Conservation (phyloP, 2,888 invertebrate species). For the Busseola fusca region DNA sequence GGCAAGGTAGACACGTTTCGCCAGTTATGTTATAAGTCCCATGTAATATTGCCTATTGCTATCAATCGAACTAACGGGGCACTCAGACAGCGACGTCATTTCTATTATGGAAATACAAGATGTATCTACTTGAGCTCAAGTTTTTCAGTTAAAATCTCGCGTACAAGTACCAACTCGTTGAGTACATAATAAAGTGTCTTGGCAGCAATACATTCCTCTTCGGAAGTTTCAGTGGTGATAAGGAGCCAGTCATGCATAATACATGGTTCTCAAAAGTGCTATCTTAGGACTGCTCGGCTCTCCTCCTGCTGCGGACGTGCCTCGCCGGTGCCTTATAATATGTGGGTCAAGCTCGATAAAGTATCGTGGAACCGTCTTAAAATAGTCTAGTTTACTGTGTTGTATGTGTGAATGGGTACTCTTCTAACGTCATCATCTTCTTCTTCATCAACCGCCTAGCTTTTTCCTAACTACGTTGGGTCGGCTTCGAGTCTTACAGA, state of each 20-base stretch:
- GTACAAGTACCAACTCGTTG: neutral
- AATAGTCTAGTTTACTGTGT: conserved; percentile 15
- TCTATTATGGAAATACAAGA: neutral
- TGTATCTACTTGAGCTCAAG: neutral
- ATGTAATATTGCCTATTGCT: neutral
- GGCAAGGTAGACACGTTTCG: neutral
- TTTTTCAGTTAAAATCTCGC: neutral
- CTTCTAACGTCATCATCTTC: too few species aligned
- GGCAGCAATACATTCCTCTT: neutral
- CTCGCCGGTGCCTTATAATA: conserved; percentile 19
- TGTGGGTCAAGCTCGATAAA: conserved; percentile 42
- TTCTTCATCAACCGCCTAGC: too few species aligned
- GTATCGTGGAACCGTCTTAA: neutral
- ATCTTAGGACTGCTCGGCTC: conserved; percentile 13
- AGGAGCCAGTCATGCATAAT: conserved; percentile 36
- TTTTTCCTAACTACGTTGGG: too few species aligned
- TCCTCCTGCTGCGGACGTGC: conserved; percentile 39
- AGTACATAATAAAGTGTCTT: neutral
- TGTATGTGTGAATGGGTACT: neutral
- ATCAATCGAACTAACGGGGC: neutral
- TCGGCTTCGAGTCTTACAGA: too few species aligned
- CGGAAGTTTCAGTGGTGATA: conserved; percentile 24
- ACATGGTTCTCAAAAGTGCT: conserved; percentile 29
- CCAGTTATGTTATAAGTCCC: too few species aligned
- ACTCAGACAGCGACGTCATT: neutral